Percentiles rank a stretch among this genome's conserved stretches.
phyloP scores from a whole-genome alignment of 2,888 invertebrate species.

The Drosophila hamatofila region DNA sequence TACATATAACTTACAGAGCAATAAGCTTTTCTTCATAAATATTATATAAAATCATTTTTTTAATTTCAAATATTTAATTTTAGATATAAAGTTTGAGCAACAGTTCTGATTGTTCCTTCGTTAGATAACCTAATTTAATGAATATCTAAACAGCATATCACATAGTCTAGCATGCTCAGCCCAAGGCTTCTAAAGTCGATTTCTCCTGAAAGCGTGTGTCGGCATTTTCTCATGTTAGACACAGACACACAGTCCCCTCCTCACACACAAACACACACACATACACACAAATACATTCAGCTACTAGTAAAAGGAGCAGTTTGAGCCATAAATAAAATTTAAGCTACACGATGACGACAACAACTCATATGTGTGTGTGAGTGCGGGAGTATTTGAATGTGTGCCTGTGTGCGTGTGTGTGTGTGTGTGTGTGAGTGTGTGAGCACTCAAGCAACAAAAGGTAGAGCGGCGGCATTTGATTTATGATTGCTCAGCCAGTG shows the following conservation, averaged over 20 bases:
- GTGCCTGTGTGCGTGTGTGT: conserved; percentile 27
- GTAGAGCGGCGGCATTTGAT: conserved; percentile 77
- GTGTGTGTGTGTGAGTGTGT: conserved; percentile 30
- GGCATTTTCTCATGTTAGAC: conserved; percentile 52
- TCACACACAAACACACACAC: conserved; percentile 22
- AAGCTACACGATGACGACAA: conserved; percentile 73
- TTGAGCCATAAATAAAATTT: conserved; percentile 78
- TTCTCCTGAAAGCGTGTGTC: conserved; percentile 55
- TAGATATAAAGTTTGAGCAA: too few species aligned
- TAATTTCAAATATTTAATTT: too few species aligned
- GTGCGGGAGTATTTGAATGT: conserved; percentile 16
- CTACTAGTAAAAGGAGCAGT: conserved; percentile 44
- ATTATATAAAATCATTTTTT: too few species aligned
- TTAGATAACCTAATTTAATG: too few species aligned
- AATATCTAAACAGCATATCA: conserved; percentile 14
- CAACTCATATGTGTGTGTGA: conserved; percentile 25
- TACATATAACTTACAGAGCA: too few species aligned
- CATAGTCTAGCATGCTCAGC: not conserved
- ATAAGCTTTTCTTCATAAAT: too few species aligned
- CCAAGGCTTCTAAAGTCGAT: conserved; percentile 27
- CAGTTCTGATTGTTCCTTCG: too few species aligned
- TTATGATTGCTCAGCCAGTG: conserved; percentile 77
- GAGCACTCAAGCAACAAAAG: conserved; percentile 77
- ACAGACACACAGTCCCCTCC: conserved; percentile 19
- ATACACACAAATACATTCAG: conserved; percentile 22